Conservation (phyloP, 1,140 invertebrate genomes). For the Lordiphosa clarofinis region DNA sequence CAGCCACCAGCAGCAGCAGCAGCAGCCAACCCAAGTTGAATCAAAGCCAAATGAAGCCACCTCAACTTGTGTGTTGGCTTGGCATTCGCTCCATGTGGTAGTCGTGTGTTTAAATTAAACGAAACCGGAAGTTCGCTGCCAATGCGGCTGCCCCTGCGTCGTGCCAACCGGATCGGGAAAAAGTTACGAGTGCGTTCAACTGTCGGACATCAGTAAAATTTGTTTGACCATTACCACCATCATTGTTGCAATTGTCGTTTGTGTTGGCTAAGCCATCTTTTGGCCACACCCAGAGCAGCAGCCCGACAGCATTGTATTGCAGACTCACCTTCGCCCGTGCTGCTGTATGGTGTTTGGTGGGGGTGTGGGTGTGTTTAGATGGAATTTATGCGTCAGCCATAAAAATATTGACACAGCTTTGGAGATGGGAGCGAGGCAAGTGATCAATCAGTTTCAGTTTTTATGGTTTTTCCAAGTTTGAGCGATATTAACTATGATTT, state of each 20-base stretch:
- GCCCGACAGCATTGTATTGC: neutral
- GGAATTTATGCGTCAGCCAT: slow-evolving; percentile 12
- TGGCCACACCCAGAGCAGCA: slow-evolving; percentile 8
- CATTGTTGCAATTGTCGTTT: neutral
- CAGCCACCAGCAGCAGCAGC: neutral
- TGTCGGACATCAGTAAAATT: slow-evolving; percentile 4
- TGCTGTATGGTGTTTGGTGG: neutral
- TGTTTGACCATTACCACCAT: slow-evolving; percentile 5
- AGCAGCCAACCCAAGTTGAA: neutral
- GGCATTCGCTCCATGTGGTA: slow-evolving; percentile 6
- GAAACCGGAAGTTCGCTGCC: slow-evolving; percentile 13
- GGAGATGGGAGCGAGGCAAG: neutral
- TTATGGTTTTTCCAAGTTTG: no score
- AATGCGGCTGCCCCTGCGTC: slow-evolving; percentile 2
- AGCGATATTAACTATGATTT: no score
- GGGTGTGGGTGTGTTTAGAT: slow-evolving; percentile 2
- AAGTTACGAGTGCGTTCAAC: slow-evolving; percentile 14
- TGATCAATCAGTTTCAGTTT: no score
- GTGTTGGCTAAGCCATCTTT: neutral
- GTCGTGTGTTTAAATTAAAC: slow-evolving; percentile 6
- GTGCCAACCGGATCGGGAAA: slow-evolving; percentile 7
- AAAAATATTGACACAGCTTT: slow-evolving; percentile 6
- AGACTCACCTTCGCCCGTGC: slow-evolving; percentile 9
- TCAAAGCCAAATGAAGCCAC: neutral
- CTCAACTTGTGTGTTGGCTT: slow-evolving; percentile 10